phyloP scores from a whole-genome alignment of 2,888 invertebrate species.

The Orgyia antiqua region DNA sequence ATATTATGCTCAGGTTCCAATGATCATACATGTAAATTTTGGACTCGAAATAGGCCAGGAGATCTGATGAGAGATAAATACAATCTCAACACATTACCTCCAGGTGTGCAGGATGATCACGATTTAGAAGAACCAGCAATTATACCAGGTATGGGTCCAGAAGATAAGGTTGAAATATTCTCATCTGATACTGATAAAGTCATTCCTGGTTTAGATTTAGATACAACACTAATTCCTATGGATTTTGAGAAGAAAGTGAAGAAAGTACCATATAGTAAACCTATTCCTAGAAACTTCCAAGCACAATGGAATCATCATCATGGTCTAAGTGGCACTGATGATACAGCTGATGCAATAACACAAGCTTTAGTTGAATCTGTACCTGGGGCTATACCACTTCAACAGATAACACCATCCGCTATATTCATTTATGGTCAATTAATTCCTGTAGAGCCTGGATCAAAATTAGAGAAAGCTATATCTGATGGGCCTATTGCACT shows the following conservation, averaged over 20 bases:
- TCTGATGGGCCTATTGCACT: conserved; percentile 87
- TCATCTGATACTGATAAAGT: conserved; percentile 78
- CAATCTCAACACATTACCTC: conserved; percentile 94
- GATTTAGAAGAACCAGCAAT: conserved; percentile 85
- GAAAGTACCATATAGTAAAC: conserved; percentile 96
- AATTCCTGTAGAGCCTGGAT: conserved; percentile 86
- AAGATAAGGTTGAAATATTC: conserved; percentile 91
- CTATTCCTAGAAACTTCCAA: conserved; percentile 97
- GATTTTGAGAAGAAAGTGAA: conserved; percentile 86
- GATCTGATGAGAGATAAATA: conserved; percentile 99
- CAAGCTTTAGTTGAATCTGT: conserved; percentile 86
- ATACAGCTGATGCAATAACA: conserved; percentile 79
- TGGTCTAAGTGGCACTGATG: conserved; percentile 77
- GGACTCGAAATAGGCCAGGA: conserved; percentile 99
- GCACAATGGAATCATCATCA: conserved; percentile 96
- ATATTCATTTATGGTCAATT: conserved; percentile 91
- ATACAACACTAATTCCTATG: conserved; percentile 80
- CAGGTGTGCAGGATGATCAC: conserved; percentile 80
- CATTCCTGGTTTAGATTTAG: conserved; percentile 93
- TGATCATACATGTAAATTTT: conserved; percentile 99
- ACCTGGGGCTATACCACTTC: conserved; percentile 87
- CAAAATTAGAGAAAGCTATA: conserved; percentile 86
- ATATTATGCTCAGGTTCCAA: conserved; percentile 99
- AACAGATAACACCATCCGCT: conserved; percentile 87
- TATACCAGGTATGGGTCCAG: conserved; percentile 99